Evolutionary conservation across 2,888 invertebrate species (phyloP), one percentile per base, ranked within the genome.

Genomic region (Hirtodrosophila histrioides): DNA sequence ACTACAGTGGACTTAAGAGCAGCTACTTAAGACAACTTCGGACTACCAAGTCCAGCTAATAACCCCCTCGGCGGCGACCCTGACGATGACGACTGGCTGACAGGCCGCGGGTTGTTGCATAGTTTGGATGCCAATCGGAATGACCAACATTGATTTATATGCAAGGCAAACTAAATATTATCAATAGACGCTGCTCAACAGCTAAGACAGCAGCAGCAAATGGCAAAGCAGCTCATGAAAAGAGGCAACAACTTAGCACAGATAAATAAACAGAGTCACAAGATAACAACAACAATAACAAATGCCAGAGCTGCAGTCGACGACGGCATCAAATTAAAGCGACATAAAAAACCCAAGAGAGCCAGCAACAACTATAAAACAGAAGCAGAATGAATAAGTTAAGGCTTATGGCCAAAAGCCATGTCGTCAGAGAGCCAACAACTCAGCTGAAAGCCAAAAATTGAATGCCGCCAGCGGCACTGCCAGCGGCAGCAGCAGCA

Each of bases 141-240:
- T 76, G 74, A 76, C 79, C 88, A 88, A 88, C 74, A 75, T 63
- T 78, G 88, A 87, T 88, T 87, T 87, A 78, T 88, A 88, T 79
- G 86, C 88, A 87, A 85, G 88, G 86, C 81, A 78, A 84, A 64
- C 69, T 57, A 70, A 88, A 78, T 82, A 85, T 81, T 86, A 74
- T 88, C 78, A 78, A 86, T 81, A 81, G 85, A 66, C 71, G 76
- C 81, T 64, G 81, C 73, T 61, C 66, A 78, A 69, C 63, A 63
- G 67, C 51, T 36, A 58, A 37, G 40, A 41, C 46, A 46, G 48
- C 23, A 29, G 8, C 41, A 27, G 29, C 58, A 68, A 77, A 62
- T 54, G 56, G 53, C 75, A 74, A 73, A 66, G 49, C 64, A 53
- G 75, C 66, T 56, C 65, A 56, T 56, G 37, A 64, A 41, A 31